Percentiles rank a stretch among this genome's conserved stretches.
These are phyloP conservation scores for Steatocranus sp. DNA, from an alignment of 2,797 vertebrate genomes.

Conservation along the genomic window DNA sequence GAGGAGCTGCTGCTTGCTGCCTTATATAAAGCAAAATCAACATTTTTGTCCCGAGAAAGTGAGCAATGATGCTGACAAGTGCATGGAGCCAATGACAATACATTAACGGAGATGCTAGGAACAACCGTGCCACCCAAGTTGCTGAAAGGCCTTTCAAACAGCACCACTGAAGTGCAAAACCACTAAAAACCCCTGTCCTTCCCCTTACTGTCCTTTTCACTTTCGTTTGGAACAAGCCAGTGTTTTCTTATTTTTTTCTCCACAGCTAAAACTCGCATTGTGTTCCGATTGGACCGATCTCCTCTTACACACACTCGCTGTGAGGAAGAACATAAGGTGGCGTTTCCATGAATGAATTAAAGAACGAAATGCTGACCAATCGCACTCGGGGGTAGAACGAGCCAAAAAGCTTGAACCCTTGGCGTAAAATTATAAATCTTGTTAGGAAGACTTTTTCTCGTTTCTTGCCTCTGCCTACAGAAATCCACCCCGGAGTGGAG, in stretches of 20 bases:
- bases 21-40: constrained; percentile 93
- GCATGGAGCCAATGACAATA: constrained; percentile 97
- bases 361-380: constrained; percentile 59
- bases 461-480: constrained; percentile 15
- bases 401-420: constrained; percentile 49
- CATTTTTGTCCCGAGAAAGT: constrained; percentile 91
- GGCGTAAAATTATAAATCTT: constrained; percentile 61
- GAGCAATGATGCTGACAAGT: constrained; percentile 94
- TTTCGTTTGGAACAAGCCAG: constrained; percentile 86
- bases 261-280: constrained; percentile 61
- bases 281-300: constrained; percentile 41
- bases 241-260: constrained; percentile 56
- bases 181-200: constrained; percentile 86
- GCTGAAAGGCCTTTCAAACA: constrained; percentile 95
- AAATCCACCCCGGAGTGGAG: constrained; percentile 13
- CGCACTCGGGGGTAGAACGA: constrained; percentile 19
- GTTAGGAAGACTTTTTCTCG: constrained; percentile 40
- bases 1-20: constrained; percentile 73
- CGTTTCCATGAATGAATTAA: constrained; percentile 65
- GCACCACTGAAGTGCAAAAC: constrained; percentile 96
- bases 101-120: constrained; percentile 86
- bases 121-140: constrained; percentile 96
- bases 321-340: constrained; percentile 30
- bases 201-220: constrained; percentile 91
- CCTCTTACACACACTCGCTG: constrained; percentile 33